phyloP scores from a whole-genome alignment of 2,113 vertebrate species.

The Trogon melanurus region DNA sequence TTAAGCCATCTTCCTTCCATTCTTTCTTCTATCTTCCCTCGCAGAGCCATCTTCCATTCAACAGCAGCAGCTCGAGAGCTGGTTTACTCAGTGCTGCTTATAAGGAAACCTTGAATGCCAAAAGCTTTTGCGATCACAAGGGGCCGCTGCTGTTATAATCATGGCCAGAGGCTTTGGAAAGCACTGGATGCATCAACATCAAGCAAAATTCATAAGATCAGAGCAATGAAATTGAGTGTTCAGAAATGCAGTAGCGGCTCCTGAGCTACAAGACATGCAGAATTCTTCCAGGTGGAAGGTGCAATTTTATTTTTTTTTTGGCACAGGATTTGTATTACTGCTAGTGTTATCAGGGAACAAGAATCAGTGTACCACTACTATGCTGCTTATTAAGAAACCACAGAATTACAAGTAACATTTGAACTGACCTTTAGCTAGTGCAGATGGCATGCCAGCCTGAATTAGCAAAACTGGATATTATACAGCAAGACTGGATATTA shows the following conservation, averaged over 20 bases:
- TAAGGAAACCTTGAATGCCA: fast-evolving
- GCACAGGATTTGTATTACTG: background rate
- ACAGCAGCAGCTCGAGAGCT: background rate
- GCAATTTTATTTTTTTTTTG: background rate
- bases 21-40: too few species aligned
- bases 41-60: too few species aligned
- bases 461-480: background rate
- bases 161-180: background rate
- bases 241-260: background rate
- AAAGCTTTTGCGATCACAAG: background rate
- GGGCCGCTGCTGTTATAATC: background rate
- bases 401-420: background rate
- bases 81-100: fast-evolving
- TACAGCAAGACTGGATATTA: background rate
- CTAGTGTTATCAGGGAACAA: background rate
- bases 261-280: background rate
- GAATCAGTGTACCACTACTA: fast-evolving
- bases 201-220: background rate
- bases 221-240: background rate
- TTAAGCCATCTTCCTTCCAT: too few species aligned
- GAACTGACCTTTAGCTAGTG: background rate
- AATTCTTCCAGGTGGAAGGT: background rate
- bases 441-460: constrained; percentile 28
- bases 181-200: background rate
- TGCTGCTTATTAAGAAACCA: background rate